Evolutionary conservation across 2,888 invertebrate genomes (phyloP), one percentile per base, ranked within the genome.

Genomic region (Rotaria socialis): DNA sequence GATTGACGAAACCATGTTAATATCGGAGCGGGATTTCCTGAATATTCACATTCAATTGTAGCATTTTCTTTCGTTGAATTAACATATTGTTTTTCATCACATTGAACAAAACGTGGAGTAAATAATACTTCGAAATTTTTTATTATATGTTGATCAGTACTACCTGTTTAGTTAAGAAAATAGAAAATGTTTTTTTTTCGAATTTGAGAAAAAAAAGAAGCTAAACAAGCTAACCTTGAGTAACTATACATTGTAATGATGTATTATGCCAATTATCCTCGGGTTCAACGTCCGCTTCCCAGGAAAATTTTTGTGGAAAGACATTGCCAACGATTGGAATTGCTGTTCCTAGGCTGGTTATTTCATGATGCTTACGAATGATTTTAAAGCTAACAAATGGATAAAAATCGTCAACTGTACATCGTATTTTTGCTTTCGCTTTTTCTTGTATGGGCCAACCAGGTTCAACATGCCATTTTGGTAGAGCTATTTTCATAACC

Each of bases 351-450:
- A n/a, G 3, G n/a, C 11, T 22, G 2, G 8, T n/a, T 24, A 80
- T 80, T 24, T 80, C 24, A n/a, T 80, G 80, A 80, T n/a, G 80
- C 6, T 80, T 7, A n/a, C 24, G 43, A 80, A 80, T 2, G 16
- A 80, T 80, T n/a, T 80, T 11, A 80, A n/a, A 47, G 47, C n/a
- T 43, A 5, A 47, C 47, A 47, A n/a, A 80, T 24, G 80, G 80
- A 80, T 80, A 80, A 47, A 80, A 80, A 47, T 80, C 47, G 7
- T 80, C 80, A 47, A n/a, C 80, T n/a, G 43, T 43, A 80, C 80
- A 80, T n/a, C 14, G 22, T 7, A 80, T 24, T 80, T 24, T 80
- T 43, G 80, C n/a, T 80, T 43, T 80, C 7, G 43, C 80, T n/a
- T 47, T 2, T 80, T 80, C 80, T 43, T 47, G 47, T n/a, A 80